A percentile compares a stretch with the other conserved stretches of the same genome.
These are phyloP conservation scores for Artibeus lituratus DNA, from an alignment of 2,797 vertebrate genomes.

Conservation along the genomic window DNA sequence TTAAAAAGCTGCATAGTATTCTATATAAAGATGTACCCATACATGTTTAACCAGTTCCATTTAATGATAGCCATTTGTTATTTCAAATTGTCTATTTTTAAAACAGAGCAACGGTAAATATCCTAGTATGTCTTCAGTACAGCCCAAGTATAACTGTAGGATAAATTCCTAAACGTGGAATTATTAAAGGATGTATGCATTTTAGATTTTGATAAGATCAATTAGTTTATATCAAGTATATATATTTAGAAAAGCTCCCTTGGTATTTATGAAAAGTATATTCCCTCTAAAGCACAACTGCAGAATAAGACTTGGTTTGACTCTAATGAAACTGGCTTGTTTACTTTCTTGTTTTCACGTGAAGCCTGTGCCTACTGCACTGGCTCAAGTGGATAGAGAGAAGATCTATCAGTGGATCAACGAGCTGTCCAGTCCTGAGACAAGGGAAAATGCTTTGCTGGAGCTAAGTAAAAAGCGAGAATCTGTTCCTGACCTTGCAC, in stretches of 20 bases:
- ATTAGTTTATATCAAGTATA: slow-evolving; percentile 24
- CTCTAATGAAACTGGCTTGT: slow-evolving; percentile 33
- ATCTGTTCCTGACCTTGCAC: slow-evolving; percentile 96
- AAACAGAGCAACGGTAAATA: not conserved
- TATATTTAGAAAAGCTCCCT: not conserved
- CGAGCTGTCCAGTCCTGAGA: slow-evolving; percentile 97
- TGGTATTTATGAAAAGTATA: not conserved
- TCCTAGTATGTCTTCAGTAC: not conserved
- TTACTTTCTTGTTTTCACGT: slow-evolving; percentile 59
- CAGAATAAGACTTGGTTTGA: slow-evolving; percentile 15
- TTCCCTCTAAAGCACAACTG: not conserved
- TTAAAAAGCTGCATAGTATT: slow-evolving; percentile 7
- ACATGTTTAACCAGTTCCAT: slow-evolving; percentile 3
- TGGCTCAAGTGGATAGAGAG: slow-evolving; percentile 97
- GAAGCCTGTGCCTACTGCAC: slow-evolving; percentile 94
- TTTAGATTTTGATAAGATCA: slow-evolving; percentile 28
- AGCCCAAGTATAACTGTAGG: not conserved
- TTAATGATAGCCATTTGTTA: not conserved
- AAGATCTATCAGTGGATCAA: slow-evolving; percentile 99
- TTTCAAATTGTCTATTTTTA: slow-evolving; percentile 32
- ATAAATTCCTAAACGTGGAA: slow-evolving; percentile 23
- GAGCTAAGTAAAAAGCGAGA: slow-evolving; percentile 98
- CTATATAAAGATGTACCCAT: not conserved
- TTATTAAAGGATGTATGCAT: slow-evolving; percentile 19
- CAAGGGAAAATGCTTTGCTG: slow-evolving; percentile 95